Evolutionary conservation across 2,113 vertebrate species (phyloP).

Genomic region (Herpetotheres cachinnans): DNA sequence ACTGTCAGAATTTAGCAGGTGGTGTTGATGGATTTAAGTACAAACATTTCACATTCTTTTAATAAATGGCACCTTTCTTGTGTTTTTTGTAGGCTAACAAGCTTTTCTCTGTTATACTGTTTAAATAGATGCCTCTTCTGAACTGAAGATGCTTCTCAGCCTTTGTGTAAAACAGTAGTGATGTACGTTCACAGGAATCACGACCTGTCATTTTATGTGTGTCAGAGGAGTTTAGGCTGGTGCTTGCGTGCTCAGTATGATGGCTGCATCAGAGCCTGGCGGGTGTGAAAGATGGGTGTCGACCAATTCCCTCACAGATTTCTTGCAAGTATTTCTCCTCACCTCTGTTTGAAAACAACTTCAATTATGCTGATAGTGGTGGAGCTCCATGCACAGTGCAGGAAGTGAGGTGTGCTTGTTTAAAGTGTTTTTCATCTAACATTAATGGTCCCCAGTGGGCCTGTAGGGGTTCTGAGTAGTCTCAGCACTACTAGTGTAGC

Average conservation of each 20-base stretch:
- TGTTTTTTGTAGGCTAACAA: neutral
- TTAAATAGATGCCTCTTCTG: neutral
- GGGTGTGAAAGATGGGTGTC: neutral
- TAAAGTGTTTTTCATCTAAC: neutral
- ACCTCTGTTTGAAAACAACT: neutral
- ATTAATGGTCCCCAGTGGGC: neutral
- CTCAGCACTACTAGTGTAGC: neutral
- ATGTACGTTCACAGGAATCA: neutral
- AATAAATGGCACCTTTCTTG: neutral
- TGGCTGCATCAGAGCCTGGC: neutral
- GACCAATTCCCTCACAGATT: neutral
- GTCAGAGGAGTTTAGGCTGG: neutral
- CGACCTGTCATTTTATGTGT: neutral
- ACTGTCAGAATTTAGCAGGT: neutral
- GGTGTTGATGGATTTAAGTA: neutral
- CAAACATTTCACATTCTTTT: neutral
- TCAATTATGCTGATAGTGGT: accelerated
- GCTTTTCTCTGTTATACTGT: neutral
- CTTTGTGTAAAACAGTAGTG: neutral
- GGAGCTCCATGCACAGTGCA: accelerated
- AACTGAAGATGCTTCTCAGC: neutral
- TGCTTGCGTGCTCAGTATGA: neutral
- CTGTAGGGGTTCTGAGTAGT: neutral
- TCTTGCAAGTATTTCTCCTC: neutral
- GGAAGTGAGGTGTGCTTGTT: neutral